A percentile compares a stretch with the other conserved stretches of the same genome.
phyloP scores from a whole-genome alignment of 2,888 invertebrate genomes.

The Harpalus rubripes region DNA sequence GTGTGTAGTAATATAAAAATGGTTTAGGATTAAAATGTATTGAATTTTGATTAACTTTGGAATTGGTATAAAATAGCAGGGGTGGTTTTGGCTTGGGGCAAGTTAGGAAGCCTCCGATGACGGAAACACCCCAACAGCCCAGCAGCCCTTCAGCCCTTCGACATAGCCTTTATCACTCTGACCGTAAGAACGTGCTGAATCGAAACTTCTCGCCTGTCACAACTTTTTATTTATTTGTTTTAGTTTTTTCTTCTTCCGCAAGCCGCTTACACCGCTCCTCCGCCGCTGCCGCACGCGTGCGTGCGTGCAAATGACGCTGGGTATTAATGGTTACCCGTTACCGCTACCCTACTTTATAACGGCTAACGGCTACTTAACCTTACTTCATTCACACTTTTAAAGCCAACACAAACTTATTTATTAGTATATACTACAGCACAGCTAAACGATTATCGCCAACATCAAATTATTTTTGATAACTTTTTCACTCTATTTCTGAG shows the following conservation, averaged over 20 bases:
- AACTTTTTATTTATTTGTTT: conserved; percentile 70
- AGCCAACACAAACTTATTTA: neutral
- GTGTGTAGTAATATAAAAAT: too few relatives aligned
- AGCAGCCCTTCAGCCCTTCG: conserved; percentile 36
- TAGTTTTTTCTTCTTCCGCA: conserved; percentile 63
- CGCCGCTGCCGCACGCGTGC: conserved; percentile 7
- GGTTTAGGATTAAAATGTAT: too few relatives aligned
- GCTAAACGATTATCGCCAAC: too few relatives aligned
- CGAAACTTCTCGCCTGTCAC: conserved; percentile 70
- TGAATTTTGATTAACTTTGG: neutral
- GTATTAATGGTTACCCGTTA: conserved; percentile 48
- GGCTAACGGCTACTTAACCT: conserved; percentile 57
- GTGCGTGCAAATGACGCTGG: conserved; percentile 34
- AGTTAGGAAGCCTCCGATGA: conserved; percentile 32
- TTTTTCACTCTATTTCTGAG: too few relatives aligned
- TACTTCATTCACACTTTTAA: conserved; percentile 36
- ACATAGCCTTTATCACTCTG: conserved; percentile 65
- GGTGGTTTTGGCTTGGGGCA: neutral
- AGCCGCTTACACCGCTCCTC: conserved; percentile 12
- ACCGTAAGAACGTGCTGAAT: conserved; percentile 68
- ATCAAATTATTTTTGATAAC: too few relatives aligned
- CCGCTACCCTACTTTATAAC: conserved; percentile 54
- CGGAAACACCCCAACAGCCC: conserved; percentile 54
- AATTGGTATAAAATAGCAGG: conserved; percentile 3
- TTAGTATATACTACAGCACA: neutral